Evolutionary conservation across 2,797 vertebrate species (phyloP).

Genomic region (Manis pentadactyla): DNA sequence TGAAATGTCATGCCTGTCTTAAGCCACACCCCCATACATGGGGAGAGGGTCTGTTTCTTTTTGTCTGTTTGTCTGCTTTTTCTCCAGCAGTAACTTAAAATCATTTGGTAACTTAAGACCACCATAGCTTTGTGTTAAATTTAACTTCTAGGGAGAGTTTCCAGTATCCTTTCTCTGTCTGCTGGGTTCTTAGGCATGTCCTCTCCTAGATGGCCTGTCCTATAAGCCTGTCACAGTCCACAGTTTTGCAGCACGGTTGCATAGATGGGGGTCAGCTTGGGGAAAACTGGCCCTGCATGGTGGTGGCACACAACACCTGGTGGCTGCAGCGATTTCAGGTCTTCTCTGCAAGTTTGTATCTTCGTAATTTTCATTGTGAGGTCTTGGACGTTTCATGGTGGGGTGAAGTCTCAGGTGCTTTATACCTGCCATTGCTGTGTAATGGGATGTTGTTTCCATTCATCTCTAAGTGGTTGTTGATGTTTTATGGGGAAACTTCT

Average conservation of each 20-base stretch:
- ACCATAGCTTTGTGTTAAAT: neutral
- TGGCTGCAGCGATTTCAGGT: neutral
- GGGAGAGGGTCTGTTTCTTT: neutral
- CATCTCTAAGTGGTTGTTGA: neutral
- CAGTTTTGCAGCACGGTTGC: rapidly evolving
- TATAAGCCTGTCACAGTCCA: neutral
- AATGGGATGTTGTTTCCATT: neutral
- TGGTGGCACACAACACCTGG: too few relatives aligned
- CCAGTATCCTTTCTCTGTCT: neutral
- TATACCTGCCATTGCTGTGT: neutral
- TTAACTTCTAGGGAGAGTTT: neutral
- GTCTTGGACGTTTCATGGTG: neutral
- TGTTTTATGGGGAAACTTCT: neutral
- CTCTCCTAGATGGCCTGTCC: neutral
- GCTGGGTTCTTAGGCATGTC: neutral
- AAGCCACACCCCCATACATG: too few relatives aligned
- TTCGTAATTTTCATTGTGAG: neutral
- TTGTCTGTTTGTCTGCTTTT: neutral
- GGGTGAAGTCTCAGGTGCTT: neutral
- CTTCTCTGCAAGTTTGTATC: neutral
- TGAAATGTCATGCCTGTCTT: too few relatives aligned
- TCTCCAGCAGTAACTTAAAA: neutral
- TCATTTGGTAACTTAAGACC: neutral
- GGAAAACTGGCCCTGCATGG: too few relatives aligned
- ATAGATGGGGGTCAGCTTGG: too few relatives aligned